Conservation (phyloP, 2,797 vertebrate species). For the Hydrolagus colliei region DNA sequence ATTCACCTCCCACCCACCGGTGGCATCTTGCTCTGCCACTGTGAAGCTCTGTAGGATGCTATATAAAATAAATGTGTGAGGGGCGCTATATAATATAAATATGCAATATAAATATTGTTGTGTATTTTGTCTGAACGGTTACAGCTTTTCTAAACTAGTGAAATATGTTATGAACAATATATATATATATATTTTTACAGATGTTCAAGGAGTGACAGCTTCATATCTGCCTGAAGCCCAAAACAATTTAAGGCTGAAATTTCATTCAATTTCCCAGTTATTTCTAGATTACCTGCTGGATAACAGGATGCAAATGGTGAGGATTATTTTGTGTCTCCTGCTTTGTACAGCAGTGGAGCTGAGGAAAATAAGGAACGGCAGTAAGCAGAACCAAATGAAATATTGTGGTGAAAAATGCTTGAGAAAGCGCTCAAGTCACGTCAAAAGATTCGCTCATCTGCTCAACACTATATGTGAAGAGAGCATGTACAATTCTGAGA, state of each 20-base stretch:
- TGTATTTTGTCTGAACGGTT: too few species aligned
- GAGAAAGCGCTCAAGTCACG: conserved; percentile 49
- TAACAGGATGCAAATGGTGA: conserved; percentile 69
- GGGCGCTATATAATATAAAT: too few species aligned
- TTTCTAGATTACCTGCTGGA: conserved; percentile 52
- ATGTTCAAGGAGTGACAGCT: not conserved
- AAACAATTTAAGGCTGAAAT: conserved; percentile 40
- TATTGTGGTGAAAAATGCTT: conserved; percentile 45
- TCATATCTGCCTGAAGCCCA: conserved; percentile 40
- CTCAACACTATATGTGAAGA: conserved; percentile 63
- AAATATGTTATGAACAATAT: not conserved
- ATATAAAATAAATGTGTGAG: too few species aligned
- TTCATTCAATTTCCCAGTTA: conserved; percentile 51
- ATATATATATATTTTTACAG: conserved; percentile 5
- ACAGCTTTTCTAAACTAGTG: not conserved
- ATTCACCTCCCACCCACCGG: too few species aligned
- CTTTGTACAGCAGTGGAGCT: conserved; percentile 60
- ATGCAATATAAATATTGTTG: too few species aligned
- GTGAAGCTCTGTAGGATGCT: too few species aligned
- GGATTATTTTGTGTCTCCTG: conserved; percentile 63
- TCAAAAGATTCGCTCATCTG: conserved; percentile 61
- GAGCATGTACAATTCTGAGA: conserved; percentile 76
- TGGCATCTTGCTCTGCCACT: too few species aligned
- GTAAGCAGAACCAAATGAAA: conserved; percentile 41
- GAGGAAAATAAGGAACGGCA: conserved; percentile 53